Conservation (phyloP, 2,888 invertebrate genomes). For the Lacanobia wlatinum region DNA sequence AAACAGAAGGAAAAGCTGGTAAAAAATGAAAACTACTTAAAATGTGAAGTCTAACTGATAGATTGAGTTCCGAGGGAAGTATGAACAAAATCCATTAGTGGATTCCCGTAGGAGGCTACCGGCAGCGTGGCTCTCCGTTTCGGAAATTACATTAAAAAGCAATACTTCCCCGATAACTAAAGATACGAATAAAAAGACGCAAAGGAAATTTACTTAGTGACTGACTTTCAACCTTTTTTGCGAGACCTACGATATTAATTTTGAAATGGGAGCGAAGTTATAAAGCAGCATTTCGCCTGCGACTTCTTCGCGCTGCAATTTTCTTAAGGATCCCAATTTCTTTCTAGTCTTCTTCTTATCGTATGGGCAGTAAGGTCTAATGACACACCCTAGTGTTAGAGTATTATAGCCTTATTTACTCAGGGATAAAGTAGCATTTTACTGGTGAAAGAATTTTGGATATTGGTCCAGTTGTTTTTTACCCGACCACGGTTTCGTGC, state of each 20-base stretch:
- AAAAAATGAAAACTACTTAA: constrained; percentile 66
- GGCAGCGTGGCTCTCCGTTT: constrained; percentile 81
- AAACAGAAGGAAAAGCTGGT: constrained; percentile 24
- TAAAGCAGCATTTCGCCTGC: neutral
- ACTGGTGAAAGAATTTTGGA: too few species aligned
- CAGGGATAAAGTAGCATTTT: too few species aligned
- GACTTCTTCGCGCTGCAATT: too few species aligned
- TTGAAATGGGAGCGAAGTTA: neutral
- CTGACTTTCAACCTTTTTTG: constrained; percentile 30
- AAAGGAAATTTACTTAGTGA: constrained; percentile 71
- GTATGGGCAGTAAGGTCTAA: too few species aligned
- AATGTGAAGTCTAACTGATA: constrained; percentile 74
- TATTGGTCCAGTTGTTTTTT: too few species aligned
- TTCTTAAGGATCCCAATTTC: too few species aligned
- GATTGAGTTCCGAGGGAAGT: constrained; percentile 77
- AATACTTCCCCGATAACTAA: constrained; percentile 85
- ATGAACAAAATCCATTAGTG: constrained; percentile 87
- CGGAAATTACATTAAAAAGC: constrained; percentile 89
- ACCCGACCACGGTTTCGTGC: too few species aligned
- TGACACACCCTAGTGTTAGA: too few species aligned
- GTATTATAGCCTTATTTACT: too few species aligned
- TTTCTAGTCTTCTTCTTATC: too few species aligned
- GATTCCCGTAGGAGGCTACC: constrained; percentile 79
- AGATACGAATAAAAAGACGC: constrained; percentile 78
- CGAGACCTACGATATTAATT: constrained; percentile 15